A percentile compares a stretch with the other conserved stretches of the same genome.
Evolutionary conservation across 2,888 invertebrate genomes (phyloP).

Genomic region (Microctonus brassicae): DNA sequence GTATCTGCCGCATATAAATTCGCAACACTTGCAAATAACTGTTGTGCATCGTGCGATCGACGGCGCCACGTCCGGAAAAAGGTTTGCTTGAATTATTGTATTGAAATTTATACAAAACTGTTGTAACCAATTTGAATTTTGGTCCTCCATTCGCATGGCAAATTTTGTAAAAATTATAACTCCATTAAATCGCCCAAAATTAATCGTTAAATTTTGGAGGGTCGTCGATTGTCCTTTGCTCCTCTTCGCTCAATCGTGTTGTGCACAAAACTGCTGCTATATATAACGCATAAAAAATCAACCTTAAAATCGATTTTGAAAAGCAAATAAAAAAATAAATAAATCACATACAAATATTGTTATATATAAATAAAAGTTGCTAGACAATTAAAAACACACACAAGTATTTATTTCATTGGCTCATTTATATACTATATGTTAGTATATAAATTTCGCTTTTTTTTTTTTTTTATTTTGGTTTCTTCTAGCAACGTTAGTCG

Average conservation of each 20-base stretch:
- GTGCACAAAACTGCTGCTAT: neutral
- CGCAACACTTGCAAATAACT: conserved; percentile 62
- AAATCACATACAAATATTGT: too few species aligned
- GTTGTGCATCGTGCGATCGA: conserved; percentile 55
- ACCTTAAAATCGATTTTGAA: too few species aligned
- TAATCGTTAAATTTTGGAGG: conserved; percentile 24
- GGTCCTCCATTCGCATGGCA: neutral
- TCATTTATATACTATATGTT: neutral
- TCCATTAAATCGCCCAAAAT: conserved; percentile 22
- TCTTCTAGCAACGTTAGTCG: neutral
- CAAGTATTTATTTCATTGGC: neutral
- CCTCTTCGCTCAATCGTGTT: conserved; percentile 15
- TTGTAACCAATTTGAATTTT: conserved; percentile 20
- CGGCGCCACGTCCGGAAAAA: conserved; percentile 46
- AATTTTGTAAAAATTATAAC: conserved; percentile 29
- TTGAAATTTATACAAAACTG: conserved; percentile 30
- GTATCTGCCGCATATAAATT: conserved; percentile 59
- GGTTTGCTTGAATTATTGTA: conserved; percentile 29
- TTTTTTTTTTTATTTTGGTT: neutral
- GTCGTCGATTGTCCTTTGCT: conserved; percentile 12
- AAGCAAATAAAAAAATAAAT: too few species aligned
- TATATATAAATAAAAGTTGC: too few species aligned
- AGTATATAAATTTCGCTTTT: neutral
- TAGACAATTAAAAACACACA: too few species aligned
- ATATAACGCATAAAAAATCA: neutral